Evolutionary conservation across 2,888 invertebrate species (phyloP).

Genomic region (Zygaena filipendulae): DNA sequence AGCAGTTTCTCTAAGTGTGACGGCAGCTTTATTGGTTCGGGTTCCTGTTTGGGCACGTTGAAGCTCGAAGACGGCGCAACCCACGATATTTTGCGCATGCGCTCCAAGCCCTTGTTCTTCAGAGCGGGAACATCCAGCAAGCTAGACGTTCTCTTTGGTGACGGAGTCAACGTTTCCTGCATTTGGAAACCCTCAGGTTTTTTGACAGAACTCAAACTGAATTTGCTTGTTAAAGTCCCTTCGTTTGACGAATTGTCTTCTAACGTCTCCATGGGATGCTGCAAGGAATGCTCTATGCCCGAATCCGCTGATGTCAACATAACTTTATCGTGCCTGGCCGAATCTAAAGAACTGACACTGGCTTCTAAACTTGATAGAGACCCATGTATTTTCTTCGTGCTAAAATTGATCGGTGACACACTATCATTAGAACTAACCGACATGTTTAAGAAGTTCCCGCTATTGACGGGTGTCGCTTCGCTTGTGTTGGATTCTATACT

Average conservation of each 20-base stretch:
- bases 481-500: slow-evolving; percentile 51
- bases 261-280: slow-evolving; percentile 42
- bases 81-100: slow-evolving; percentile 71
- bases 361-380: slow-evolving; percentile 60
- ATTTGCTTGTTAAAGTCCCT: slow-evolving; percentile 57
- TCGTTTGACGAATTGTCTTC: slow-evolving; percentile 59
- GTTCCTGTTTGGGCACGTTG: slow-evolving; percentile 41
- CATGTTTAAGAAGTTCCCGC: slow-evolving; percentile 37
- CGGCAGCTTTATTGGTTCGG: slow-evolving; percentile 50
- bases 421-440: slow-evolving; percentile 61
- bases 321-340: slow-evolving; percentile 41
- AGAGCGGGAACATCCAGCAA: slow-evolving; percentile 54
- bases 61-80: slow-evolving; percentile 61
- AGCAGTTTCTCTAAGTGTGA: slow-evolving; percentile 73
- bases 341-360: slow-evolving; percentile 60
- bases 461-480: slow-evolving; percentile 47
- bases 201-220: slow-evolving; percentile 42
- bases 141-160: slow-evolving; percentile 51
- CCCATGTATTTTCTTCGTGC: slow-evolving; percentile 49
- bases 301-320: slow-evolving; percentile 62
- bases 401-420: slow-evolving; percentile 55
- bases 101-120: slow-evolving; percentile 44
- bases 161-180: slow-evolving; percentile 38
- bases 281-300: slow-evolving; percentile 56
- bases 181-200: slow-evolving; percentile 24